phyloP scores from a whole-genome alignment of 2,888 invertebrate genomes.

The Sinotaia quadrata region DNA sequence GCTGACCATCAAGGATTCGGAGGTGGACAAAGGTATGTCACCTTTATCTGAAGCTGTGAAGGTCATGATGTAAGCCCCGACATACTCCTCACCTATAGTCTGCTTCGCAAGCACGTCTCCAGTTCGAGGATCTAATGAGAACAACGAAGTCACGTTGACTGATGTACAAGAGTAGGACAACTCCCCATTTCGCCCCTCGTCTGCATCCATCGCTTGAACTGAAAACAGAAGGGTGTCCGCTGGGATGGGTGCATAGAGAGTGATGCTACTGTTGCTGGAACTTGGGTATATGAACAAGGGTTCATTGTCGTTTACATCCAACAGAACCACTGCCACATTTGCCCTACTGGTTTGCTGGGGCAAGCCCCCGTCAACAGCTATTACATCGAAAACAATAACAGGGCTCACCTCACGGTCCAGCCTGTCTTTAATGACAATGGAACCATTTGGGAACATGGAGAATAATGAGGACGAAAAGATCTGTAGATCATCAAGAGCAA shows the following conservation, averaged over 20 bases:
- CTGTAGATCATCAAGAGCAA: slow-evolving; percentile 23
- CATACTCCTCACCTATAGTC: slow-evolving; percentile 25
- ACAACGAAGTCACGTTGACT: slow-evolving; percentile 34
- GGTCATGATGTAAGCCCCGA: slow-evolving; percentile 35
- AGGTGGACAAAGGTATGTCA: slow-evolving; percentile 22
- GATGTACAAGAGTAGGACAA: slow-evolving; percentile 42
- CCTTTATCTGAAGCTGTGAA: slow-evolving; percentile 39
- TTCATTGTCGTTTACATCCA: slow-evolving; percentile 57
- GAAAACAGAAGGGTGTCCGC: slow-evolving; percentile 14
- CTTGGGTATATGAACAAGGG: slow-evolving; percentile 51
- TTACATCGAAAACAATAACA: slow-evolving; percentile 47
- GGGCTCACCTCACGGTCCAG: slow-evolving; percentile 54
- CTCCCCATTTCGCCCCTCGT: slow-evolving; percentile 46
- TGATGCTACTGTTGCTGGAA: slow-evolving; percentile 27
- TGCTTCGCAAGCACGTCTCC: slow-evolving; percentile 38
- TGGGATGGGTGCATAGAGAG: slow-evolving; percentile 24
- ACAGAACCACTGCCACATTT: slow-evolving; percentile 47
- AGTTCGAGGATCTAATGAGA: slow-evolving; percentile 45
- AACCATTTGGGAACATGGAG: slow-evolving; percentile 40
- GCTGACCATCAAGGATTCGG: slow-evolving; percentile 26
- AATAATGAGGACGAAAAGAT: slow-evolving; percentile 5
- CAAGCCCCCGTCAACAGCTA: slow-evolving; percentile 52
- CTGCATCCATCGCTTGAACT: slow-evolving; percentile 43
- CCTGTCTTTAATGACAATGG: slow-evolving; percentile 44
- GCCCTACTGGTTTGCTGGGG: slow-evolving; percentile 51